Evolutionary conservation across 2,113 vertebrate genomes (phyloP).

Genomic region (Coryphaenoides rupestris): DNA sequence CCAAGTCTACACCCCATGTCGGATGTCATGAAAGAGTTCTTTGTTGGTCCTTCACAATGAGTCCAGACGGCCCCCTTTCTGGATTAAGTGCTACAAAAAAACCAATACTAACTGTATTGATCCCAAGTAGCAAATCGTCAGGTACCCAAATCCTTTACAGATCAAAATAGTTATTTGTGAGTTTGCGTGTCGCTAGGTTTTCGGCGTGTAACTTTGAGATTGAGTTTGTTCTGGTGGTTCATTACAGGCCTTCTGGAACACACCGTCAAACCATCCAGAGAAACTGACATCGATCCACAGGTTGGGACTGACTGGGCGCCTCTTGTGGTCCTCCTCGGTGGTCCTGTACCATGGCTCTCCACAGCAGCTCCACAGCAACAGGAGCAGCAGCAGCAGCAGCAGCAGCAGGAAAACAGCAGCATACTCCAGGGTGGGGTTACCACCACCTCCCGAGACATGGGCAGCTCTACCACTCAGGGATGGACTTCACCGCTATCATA

Average conservation of each 20-base stretch:
- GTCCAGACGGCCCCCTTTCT: not conserved
- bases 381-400: conserved; percentile 93
- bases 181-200: too few relatives aligned
- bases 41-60: not conserved
- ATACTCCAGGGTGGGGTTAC: conserved; percentile 83
- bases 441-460: conserved; percentile 84
- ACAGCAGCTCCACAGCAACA: conserved; percentile 79
- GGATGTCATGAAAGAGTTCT: conserved; percentile 26
- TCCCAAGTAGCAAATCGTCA: not conserved
- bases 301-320: too few relatives aligned
- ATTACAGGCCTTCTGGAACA: too few relatives aligned
- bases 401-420: conserved; percentile 91
- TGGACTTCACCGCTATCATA: conserved; percentile 75
- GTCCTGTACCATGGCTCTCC: too few relatives aligned
- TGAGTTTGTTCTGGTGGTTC: too few relatives aligned
- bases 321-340: conserved; percentile 49
- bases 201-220: too few relatives aligned
- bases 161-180: too few relatives aligned
- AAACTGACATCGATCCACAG: too few relatives aligned
- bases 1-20: conserved; percentile 44
- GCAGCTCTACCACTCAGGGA: conserved; percentile 78
- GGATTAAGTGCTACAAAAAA: not conserved
- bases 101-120: conserved; percentile 18
- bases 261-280: too few relatives aligned
- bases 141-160: not conserved